Evolutionary conservation across 2,797 vertebrate genomes (phyloP).

Genomic region (Luscinia luscinia): DNA sequence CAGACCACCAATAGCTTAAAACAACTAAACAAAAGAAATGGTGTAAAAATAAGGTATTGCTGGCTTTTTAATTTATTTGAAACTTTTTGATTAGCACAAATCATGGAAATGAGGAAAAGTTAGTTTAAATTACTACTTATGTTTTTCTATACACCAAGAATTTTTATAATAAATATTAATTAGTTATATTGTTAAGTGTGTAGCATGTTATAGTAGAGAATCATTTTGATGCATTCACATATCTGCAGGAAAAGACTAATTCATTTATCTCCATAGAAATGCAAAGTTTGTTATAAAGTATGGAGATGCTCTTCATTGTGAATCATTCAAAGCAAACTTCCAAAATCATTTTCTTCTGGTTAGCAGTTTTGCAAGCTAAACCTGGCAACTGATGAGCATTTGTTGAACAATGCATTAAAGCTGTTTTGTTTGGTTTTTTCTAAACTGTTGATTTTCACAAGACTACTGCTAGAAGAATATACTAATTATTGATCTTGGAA

Average conservation of each 20-base stretch:
- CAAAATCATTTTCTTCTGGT: background rate
- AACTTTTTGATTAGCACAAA: background rate
- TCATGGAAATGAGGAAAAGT: background rate
- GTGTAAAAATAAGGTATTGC: background rate
- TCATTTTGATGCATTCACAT: background rate
- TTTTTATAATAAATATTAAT: background rate
- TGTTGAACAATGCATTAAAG: constrained; percentile 8
- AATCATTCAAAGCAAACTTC: constrained; percentile 19
- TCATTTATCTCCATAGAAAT: background rate
- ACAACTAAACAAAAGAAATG: background rate
- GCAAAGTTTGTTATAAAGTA: background rate
- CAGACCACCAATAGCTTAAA: background rate
- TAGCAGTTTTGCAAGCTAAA: constrained; percentile 15
- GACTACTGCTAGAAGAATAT: background rate
- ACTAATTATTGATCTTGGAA: background rate
- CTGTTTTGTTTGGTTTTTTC: background rate
- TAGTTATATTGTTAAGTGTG: background rate
- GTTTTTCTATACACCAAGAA: background rate
- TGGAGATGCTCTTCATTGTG: background rate
- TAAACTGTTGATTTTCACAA: background rate
- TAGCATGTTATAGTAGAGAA: background rate
- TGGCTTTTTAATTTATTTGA: background rate
- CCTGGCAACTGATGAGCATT: background rate
- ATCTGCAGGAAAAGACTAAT: background rate
- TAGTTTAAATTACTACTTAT: background rate